phyloP scores from a whole-genome alignment of 2,888 invertebrate genomes.

The Hypselothyrea guttata region DNA sequence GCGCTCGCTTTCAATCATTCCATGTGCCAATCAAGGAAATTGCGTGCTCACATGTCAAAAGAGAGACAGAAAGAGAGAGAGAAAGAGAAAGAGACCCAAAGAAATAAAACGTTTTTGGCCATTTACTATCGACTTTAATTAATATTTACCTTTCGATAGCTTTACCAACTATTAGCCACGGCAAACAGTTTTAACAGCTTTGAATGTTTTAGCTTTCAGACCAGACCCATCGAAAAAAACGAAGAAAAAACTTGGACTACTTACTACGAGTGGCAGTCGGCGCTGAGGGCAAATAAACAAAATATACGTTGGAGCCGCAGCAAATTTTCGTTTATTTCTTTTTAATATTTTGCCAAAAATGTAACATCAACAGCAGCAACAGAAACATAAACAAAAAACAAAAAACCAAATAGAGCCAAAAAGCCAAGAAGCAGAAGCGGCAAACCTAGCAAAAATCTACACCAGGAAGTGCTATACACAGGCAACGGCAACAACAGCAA shows the following conservation, averaged over 20 bases:
- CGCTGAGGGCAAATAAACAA: conserved; percentile 74
- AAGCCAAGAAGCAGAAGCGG: conserved; percentile 56
- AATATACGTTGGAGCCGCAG: conserved; percentile 51
- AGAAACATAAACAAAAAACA: conserved; percentile 14
- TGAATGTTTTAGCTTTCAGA: conserved; percentile 64
- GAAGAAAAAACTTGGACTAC: conserved; percentile 3
- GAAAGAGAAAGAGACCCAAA: conserved; percentile 43
- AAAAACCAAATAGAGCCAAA: conserved; percentile 25
- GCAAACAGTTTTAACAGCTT: conserved; percentile 77
- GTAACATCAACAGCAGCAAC: conserved; percentile 26
- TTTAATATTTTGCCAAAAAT: conserved; percentile 55
- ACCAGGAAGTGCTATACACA: conserved; percentile 75
- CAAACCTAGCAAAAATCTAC: conserved; percentile 72
- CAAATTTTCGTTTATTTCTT: conserved; percentile 55
- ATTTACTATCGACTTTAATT: conserved; percentile 79
- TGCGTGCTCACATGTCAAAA: conserved; percentile 76
- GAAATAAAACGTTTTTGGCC: conserved; percentile 70
- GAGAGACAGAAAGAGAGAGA: conserved; percentile 4
- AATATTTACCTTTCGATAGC: conserved; percentile 68
- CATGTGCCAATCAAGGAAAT: conserved; percentile 75
- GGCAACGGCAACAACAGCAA: conserved; percentile 72
- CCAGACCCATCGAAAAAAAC: conserved; percentile 47
- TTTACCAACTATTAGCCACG: conserved; percentile 64
- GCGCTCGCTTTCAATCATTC: conserved; percentile 66
- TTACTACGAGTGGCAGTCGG: conserved; percentile 42